phyloP scores from a whole-genome alignment of 2,888 invertebrate species.

The Orchesellides sinensis region DNA sequence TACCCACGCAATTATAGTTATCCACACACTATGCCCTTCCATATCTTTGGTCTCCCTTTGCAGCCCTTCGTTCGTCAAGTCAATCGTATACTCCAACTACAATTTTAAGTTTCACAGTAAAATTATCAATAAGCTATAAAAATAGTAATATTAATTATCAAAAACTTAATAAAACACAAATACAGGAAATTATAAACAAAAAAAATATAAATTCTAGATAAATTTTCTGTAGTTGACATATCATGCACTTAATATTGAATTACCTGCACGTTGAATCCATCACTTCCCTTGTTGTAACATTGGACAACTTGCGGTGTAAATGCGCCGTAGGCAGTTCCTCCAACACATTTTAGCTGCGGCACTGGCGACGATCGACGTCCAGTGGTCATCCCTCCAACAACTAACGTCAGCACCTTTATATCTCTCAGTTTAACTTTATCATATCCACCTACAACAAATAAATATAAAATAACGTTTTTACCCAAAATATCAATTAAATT shows the following conservation, averaged over 20 bases:
- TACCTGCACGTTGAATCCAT: slow-evolving; percentile 79
- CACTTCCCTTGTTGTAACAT: slow-evolving; percentile 80
- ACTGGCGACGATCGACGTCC: slow-evolving; percentile 76
- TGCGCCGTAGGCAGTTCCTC: slow-evolving; percentile 78
- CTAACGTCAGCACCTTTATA: slow-evolving; percentile 76
- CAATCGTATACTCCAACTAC: slow-evolving; percentile 78
- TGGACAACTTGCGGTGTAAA: slow-evolving; percentile 79
- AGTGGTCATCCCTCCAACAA: slow-evolving; percentile 75
- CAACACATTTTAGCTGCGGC: slow-evolving; percentile 78
- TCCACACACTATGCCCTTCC: slow-evolving; percentile 30
- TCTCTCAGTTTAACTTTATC: slow-evolving; percentile 75
- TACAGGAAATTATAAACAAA: too few relatives aligned
- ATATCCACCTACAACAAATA: slow-evolving; percentile 12
- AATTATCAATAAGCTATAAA: too few relatives aligned
- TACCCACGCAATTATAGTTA: slow-evolving; percentile 75
- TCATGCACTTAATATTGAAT: not conserved
- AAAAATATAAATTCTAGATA: too few relatives aligned
- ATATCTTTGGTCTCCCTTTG: slow-evolving; percentile 32
- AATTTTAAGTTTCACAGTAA: too few relatives aligned
- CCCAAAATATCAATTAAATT: too few relatives aligned
- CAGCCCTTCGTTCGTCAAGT: slow-evolving; percentile 77
- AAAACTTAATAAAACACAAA: too few relatives aligned
- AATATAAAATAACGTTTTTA: not conserved
- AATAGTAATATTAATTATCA: too few relatives aligned
- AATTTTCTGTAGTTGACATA: not conserved